These are phyloP conservation scores for Hozukius guyotensis DNA, from an alignment of 2,797 vertebrate species.

Conservation along the genomic window DNA sequence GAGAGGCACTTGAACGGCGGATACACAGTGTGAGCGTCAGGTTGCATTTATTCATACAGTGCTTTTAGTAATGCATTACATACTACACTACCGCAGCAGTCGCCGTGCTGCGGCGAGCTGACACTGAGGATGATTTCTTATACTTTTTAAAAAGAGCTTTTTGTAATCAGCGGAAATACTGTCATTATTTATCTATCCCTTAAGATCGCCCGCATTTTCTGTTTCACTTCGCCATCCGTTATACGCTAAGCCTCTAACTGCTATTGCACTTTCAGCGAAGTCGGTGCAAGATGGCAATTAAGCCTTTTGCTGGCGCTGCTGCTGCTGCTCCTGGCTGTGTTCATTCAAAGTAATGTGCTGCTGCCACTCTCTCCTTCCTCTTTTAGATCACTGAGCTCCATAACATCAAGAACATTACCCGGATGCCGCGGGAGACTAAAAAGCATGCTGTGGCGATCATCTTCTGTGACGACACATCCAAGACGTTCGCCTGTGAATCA, in stretches of 20 bases:
- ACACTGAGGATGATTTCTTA: background rate
- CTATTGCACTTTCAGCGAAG: constrained; percentile 56
- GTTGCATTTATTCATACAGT: constrained; percentile 16
- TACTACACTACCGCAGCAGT: background rate
- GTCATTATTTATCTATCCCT: constrained; percentile 29
- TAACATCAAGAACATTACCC: constrained; percentile 97
- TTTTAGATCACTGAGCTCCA: constrained; percentile 96
- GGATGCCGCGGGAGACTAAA: constrained; percentile 97
- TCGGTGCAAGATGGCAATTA: constrained; percentile 55
- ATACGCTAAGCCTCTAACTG: constrained; percentile 31
- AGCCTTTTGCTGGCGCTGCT: constrained; percentile 29
- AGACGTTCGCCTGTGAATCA: constrained; percentile 99
- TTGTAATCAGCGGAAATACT: constrained; percentile 23
- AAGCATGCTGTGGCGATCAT: constrained; percentile 99
- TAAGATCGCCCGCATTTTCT: constrained; percentile 22
- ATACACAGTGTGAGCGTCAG: background rate
- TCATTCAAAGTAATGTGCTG: constrained; percentile 65
- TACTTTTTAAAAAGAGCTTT: constrained; percentile 4
- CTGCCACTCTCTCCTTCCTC: constrained; percentile 71
- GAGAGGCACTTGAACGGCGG: constrained; percentile 36
- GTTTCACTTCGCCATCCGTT: constrained; percentile 31
- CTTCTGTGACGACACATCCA: constrained; percentile 97
- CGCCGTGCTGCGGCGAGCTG: background rate
- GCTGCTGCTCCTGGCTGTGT: constrained; percentile 33
- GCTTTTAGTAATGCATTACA: constrained; percentile 25